Evolutionary conservation across 2,797 vertebrate genomes (phyloP).

Genomic region (Platyrinchus mystaceus): DNA sequence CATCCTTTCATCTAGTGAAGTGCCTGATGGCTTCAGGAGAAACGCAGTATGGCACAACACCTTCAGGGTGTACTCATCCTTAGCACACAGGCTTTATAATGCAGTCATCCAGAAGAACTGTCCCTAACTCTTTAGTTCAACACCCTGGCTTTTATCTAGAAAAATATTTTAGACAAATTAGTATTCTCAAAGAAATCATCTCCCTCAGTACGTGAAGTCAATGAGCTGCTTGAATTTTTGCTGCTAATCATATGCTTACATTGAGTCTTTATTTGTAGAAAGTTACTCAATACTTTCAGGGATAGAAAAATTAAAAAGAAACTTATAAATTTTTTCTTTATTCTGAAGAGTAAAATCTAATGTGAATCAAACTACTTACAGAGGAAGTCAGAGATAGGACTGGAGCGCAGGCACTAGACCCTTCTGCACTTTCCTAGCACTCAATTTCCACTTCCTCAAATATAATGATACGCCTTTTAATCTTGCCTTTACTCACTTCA

Average conservation of each 20-base stretch:
- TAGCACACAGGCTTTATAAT: neutral
- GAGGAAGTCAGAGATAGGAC: neutral
- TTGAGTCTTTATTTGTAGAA: neutral
- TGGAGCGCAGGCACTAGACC: neutral
- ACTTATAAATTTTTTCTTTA: neutral
- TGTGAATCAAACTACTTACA: neutral
- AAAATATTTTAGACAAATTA: neutral
- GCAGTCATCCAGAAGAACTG: neutral
- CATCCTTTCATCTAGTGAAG: neutral
- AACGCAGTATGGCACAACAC: neutral
- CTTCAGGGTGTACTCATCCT: neutral
- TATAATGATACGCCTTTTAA: neutral
- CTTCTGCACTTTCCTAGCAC: neutral
- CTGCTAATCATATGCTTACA: neutral
- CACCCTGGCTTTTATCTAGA: neutral
- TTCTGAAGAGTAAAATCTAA: neutral
- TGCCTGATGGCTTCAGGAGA: neutral
- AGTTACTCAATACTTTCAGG: neutral
- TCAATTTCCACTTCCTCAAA: constrained; percentile 29
- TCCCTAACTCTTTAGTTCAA: neutral
- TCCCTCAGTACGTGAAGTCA: neutral
- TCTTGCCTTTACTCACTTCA: neutral
- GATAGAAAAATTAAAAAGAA: neutral
- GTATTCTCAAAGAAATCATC: neutral
- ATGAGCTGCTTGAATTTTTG: neutral